Conservation (phyloP, 2,113 vertebrate genomes). For the Melanerpes formicivorus region DNA sequence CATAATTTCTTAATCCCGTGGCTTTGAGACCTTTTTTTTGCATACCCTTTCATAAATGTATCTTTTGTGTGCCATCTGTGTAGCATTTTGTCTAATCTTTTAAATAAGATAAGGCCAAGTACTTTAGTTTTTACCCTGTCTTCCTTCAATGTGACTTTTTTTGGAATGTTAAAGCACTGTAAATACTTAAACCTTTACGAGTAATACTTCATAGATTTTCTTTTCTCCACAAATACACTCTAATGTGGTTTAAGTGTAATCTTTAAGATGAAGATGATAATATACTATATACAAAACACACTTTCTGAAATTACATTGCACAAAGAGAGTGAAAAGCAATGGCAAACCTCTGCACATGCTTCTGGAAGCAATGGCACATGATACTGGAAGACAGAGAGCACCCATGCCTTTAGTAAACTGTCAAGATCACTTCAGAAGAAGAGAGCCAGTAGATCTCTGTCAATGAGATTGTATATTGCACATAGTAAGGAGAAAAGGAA, state of each 20-base stretch:
- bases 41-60: constrained; percentile 8
- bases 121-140: neutral
- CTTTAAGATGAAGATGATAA: neutral
- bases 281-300: neutral
- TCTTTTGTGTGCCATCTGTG: constrained; percentile 9
- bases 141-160: neutral
- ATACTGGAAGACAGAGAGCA: neutral
- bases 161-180: neutral
- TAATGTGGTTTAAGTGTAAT: neutral
- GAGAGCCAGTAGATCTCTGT: neutral
- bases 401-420: neutral
- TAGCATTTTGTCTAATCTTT: constrained; percentile 20
- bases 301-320: neutral
- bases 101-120: constrained; percentile 25
- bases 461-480: accelerated
- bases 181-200: constrained; percentile 15
- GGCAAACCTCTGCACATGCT: neutral
- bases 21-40: neutral
- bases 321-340: neutral
- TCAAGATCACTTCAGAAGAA: neutral
- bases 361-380: neutral
- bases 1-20: constrained; percentile 20
- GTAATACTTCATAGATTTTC: constrained; percentile 1
- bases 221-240: constrained; percentile 10
- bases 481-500: neutral